A percentile compares a stretch with the other conserved stretches of the same genome.
These are phyloP conservation scores for Engystomops pustulosus DNA, from an alignment of 2,113 vertebrate genomes.

Conservation along the genomic window DNA sequence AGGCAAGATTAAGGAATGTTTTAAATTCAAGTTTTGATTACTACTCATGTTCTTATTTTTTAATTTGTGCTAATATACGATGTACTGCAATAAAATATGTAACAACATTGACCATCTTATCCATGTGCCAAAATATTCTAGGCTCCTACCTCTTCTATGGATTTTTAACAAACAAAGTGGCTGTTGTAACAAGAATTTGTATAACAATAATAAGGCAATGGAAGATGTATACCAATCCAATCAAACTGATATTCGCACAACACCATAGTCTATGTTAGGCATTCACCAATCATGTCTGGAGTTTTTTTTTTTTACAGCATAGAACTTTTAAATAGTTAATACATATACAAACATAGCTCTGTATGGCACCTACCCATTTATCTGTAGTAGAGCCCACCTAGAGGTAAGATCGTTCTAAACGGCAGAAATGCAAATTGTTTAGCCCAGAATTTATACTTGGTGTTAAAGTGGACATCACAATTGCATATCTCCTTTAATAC, in stretches of 20 bases:
- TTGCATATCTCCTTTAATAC: not conserved
- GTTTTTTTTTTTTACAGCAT: not conserved
- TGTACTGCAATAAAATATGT: not conserved
- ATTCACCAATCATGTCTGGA: not conserved
- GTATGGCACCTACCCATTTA: not conserved
- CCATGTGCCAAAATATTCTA: not conserved
- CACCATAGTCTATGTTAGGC: not conserved
- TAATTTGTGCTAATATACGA: not conserved
- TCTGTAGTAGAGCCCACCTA: not conserved
- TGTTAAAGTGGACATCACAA: not conserved
- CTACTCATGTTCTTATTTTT: not conserved
- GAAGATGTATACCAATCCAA: not conserved
- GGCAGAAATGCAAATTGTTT: not conserved
- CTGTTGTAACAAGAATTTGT: not conserved
- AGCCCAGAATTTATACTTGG: not conserved
- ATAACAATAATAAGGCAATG: not conserved
- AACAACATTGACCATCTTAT: not conserved
- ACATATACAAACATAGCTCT: constrained; percentile 10
- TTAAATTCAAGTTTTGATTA: not conserved
- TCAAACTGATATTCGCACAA: not conserved
- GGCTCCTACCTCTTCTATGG: not conserved
- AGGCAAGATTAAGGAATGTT: not conserved
- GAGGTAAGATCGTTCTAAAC: not conserved
- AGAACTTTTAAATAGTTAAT: not conserved
- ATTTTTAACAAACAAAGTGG: not conserved